Evolutionary conservation across 2,888 invertebrate genomes (phyloP), one percentile per base, ranked within the genome.

Genomic region (Nasonovia ribisnigri): DNA sequence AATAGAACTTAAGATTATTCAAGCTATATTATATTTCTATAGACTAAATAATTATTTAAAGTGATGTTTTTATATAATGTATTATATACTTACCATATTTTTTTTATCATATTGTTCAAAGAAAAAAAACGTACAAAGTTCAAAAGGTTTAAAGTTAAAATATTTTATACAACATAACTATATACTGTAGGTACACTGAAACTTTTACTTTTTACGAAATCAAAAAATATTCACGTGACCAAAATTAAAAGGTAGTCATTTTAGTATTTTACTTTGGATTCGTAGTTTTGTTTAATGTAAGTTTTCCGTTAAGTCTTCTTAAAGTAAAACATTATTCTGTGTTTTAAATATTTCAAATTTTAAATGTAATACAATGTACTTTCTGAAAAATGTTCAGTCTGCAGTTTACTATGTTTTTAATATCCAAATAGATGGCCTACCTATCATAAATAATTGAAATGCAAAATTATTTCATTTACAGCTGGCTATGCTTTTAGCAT

Each of bases 201-300:
- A 77, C 77, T 77, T 77, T 77, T 77, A 77, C 36, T 77, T 67
- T 77, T 77, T 36, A 77, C 36, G 20, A 77, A 77, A 77, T 77
- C 36, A 77, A 77, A 77, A 77, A 36, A 20, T 36, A 77, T 77
- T 42, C 20, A 77, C 2, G 77, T 77, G 77, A 16, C 16, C 20
- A 36, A 77, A 77, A 77, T 77, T 77, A 77, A 77, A 77, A 77
- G 36, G 20, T 6, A 36, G 36, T 77, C 8, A n/a, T 36, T 77
- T 20, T 77, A 77, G 20, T 36, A n/a, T 36, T 77, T 20, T 77
- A 77, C 36, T 36, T 77, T 36, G 3, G 36, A 36, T 77, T 36
- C 36, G 36, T 77, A 77, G 20, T 77, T 20, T 77, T 77, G 16
- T 77, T 77, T 20, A 36, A 77, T 36, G 36, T 36, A 36, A 20